Evolutionary conservation across 1,140 invertebrate genomes (phyloP).

Genomic region (Dolichoris vasculosae): DNA sequence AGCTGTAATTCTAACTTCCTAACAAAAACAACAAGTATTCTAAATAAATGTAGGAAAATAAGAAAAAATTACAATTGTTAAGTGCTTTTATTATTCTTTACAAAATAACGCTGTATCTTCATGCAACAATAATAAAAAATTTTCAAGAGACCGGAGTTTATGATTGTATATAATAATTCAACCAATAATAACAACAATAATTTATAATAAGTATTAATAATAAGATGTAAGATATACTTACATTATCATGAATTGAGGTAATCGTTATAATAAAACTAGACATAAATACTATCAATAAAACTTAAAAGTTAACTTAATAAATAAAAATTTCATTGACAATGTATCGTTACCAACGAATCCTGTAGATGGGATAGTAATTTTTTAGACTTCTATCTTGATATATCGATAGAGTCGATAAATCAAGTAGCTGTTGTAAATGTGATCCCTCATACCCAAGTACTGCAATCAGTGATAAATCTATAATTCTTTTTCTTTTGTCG

Average conservation of each 20-base stretch:
- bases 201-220: constrained; percentile 11
- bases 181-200: constrained; percentile 50
- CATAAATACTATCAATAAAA: background rate
- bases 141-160: constrained; percentile 49
- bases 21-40: background rate
- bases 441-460: background rate
- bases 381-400: constrained; percentile 42
- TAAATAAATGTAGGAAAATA: background rate
- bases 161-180: constrained; percentile 46
- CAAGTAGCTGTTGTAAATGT: constrained; percentile 18
- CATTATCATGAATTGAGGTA: constrained; percentile 2
- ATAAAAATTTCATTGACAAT: constrained; percentile 9
- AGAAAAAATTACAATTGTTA: constrained; percentile 55
- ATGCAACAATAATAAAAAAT: constrained; percentile 63
- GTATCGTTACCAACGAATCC: constrained; percentile 15
- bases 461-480: background rate
- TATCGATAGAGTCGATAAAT: constrained; percentile 21
- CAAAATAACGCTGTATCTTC: constrained; percentile 65
- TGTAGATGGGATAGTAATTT: constrained; percentile 32
- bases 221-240: background rate
- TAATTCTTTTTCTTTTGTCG: background rate
- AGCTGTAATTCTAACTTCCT: too few species aligned
- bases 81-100: constrained; percentile 69
- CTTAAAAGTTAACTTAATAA: background rate
- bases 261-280: background rate